Evolutionary conservation across 1,140 invertebrate species (phyloP).

Genomic region (Neodiprion lecontei): DNA sequence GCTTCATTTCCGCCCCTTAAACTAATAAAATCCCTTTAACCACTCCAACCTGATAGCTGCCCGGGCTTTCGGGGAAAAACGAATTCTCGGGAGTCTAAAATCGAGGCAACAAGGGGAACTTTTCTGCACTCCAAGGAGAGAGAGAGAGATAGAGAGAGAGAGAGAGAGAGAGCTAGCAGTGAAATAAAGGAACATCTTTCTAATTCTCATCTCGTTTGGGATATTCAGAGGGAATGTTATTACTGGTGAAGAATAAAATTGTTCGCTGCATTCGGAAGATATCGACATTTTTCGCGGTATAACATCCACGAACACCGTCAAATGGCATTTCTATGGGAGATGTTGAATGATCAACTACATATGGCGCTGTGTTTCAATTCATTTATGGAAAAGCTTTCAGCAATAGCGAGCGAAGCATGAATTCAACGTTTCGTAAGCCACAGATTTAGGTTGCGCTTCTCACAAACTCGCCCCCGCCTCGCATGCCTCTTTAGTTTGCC

Average conservation of each 20-base stretch:
- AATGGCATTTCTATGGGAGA: too few relatives aligned
- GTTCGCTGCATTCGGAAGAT: too few relatives aligned
- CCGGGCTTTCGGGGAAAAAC: background rate
- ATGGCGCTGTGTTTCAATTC: background rate
- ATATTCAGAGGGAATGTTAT: too few relatives aligned
- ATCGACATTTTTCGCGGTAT: too few relatives aligned
- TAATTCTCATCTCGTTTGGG: too few relatives aligned
- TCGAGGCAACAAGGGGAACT: background rate
- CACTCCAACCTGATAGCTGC: background rate
- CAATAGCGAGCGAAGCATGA: background rate
- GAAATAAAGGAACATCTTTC: too few relatives aligned
- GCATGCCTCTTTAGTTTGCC: background rate
- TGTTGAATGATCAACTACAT: too few relatives aligned
- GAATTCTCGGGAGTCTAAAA: background rate
- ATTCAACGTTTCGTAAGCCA: background rate
- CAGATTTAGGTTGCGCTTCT: background rate
- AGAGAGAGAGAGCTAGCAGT: too few relatives aligned
- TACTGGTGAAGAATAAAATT: too few relatives aligned
- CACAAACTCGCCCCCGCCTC: background rate
- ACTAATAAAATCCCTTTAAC: conserved; percentile 3
- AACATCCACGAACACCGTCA: background rate
- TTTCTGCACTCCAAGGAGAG: too few relatives aligned
- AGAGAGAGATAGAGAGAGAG: too few relatives aligned
- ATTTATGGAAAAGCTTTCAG: background rate
- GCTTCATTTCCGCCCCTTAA: conserved; percentile 4